phyloP scores from a whole-genome alignment of 2,888 invertebrate species.

The Rotaria socialis region DNA sequence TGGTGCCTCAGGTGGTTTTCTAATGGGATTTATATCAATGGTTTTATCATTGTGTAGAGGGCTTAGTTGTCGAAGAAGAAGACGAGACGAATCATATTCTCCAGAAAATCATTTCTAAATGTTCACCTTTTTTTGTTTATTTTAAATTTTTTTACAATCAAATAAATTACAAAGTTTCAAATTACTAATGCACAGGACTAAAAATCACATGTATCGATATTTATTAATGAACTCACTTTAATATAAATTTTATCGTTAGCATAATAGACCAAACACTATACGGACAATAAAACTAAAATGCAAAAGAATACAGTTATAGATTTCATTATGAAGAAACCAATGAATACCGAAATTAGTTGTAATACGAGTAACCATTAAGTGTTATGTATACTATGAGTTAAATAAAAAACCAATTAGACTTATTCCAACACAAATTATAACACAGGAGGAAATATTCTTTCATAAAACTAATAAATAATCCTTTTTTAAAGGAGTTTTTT shows the following conservation, averaged over 20 bases:
- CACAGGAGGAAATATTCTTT: not conserved
- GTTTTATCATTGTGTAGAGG: not conserved
- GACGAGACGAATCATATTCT: not conserved
- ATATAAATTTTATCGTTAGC: not conserved
- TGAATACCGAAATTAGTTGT: too few species aligned
- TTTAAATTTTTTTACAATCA: not conserved
- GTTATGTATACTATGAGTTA: not conserved
- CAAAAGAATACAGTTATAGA: not conserved
- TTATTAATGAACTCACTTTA: not conserved
- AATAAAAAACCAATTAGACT: not conserved
- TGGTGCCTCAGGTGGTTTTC: slow-evolving; percentile 1
- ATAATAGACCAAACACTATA: not conserved
- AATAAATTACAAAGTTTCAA: not conserved
- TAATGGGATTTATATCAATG: not conserved
- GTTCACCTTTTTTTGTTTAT: not conserved
- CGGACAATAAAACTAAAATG: not conserved
- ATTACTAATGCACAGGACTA: not conserved
- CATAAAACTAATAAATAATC: not conserved
- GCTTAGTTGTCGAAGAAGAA: too few species aligned
- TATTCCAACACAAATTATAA: not conserved
- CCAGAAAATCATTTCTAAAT: not conserved
- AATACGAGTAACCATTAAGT: too few species aligned
- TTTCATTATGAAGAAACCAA: too few species aligned
- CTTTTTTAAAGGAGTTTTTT: not conserved
- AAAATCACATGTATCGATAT: not conserved